phyloP scores from a whole-genome alignment of 37 sponge, comb jelly and placozoan species.

The Chondrilla cf. caribensis region DNA sequence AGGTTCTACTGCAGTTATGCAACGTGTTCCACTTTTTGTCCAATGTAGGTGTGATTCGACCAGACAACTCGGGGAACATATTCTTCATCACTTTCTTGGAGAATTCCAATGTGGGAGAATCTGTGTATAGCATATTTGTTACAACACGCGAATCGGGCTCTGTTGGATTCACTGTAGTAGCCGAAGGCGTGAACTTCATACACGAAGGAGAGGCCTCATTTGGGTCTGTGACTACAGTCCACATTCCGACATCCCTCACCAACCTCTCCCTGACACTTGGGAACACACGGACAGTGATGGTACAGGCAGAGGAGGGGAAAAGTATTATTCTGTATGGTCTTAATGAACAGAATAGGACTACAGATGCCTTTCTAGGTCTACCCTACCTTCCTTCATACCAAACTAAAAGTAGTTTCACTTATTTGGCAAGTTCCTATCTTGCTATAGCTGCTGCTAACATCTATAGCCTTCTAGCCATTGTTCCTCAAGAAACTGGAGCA shows the following conservation, averaged over 20 bases:
- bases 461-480: slow-evolving; percentile 10
- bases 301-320: neutral
- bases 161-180: neutral
- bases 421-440: neutral
- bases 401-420: neutral
- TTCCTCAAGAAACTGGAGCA: slow-evolving; percentile 11
- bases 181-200: neutral
- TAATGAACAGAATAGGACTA: slow-evolving; percentile 16
- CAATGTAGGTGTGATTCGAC: too few species aligned
- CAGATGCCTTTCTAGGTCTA: slow-evolving; percentile 51
- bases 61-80: neutral
- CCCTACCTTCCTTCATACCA: neutral
- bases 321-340: slow-evolving; percentile 27
- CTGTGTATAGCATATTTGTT: slow-evolving; percentile 1
- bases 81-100: slow-evolving; percentile 20
- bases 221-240: neutral
- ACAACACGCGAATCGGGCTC: neutral
- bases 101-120: neutral
- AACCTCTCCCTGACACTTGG: neutral
- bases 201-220: neutral
- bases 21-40: too few species aligned
- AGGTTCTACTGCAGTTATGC: too few species aligned
- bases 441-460: neutral
- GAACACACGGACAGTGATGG: neutral
- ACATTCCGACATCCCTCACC: neutral